Evolutionary conservation across 2,888 invertebrate genomes (phyloP).

Genomic region (Troglohyphantes excavatus): DNA sequence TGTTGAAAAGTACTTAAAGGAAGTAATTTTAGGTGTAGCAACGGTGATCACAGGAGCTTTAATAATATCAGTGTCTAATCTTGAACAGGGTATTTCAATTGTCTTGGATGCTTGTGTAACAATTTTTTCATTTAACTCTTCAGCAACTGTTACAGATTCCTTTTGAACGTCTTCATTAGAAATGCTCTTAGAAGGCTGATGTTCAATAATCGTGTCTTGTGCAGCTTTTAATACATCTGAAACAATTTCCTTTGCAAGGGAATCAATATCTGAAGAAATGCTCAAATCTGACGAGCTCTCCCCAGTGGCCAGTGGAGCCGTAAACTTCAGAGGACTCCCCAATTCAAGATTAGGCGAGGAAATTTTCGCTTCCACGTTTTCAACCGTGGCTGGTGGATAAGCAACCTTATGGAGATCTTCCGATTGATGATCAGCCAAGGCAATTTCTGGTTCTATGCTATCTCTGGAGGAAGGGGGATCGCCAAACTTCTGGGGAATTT

Average conservation of each 20-base stretch:
- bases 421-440: too few relatives aligned
- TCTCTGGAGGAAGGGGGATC: conserved; percentile 61
- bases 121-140: neutral
- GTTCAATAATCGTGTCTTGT: conserved; percentile 41
- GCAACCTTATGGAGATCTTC: too few relatives aligned
- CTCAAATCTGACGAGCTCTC: conserved; percentile 72
- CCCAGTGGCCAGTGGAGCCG: conserved; percentile 66
- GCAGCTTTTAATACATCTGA: conserved; percentile 66
- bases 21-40: conserved; percentile 2
- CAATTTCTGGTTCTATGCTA: neutral
- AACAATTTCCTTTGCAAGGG: conserved; percentile 67
- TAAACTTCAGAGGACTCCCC: conserved; percentile 17
- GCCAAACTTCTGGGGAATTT: neutral
- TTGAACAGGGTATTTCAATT: conserved; percentile 7
- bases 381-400: too few relatives aligned
- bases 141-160: neutral
- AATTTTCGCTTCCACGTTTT: neutral
- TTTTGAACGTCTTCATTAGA: neutral
- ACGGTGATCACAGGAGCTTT: neutral
- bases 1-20: too few relatives aligned
- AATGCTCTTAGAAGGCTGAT: neutral
- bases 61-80: neutral
- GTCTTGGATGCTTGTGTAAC: neutral
- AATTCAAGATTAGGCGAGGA: neutral
- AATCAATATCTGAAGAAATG: conserved; percentile 64